Percentiles rank a stretch among this genome's conserved stretches.
These are phyloP conservation scores for Steinernema hermaphroditum DNA, from an alignment of 2,888 invertebrate genomes.

Conservation along the genomic window DNA sequence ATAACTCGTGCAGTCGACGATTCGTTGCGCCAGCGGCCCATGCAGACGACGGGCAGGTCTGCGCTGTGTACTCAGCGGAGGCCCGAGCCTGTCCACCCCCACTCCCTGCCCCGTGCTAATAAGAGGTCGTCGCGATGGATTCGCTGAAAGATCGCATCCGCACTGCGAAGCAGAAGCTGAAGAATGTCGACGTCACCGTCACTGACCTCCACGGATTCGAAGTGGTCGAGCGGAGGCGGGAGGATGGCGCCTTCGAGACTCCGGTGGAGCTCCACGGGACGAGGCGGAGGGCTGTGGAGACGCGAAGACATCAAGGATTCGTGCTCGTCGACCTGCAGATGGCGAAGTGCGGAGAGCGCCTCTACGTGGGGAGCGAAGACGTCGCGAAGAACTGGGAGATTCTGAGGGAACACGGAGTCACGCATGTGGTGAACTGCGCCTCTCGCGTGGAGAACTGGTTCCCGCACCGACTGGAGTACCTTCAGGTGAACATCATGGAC, in stretches of 20 bases:
- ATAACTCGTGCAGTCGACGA: background rate
- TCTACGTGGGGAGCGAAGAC: constrained; percentile 66
- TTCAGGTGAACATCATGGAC: constrained; percentile 66
- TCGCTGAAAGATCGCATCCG: background rate
- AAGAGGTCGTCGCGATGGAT: too few species aligned
- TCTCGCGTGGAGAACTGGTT: constrained; percentile 66
- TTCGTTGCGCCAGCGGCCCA: background rate
- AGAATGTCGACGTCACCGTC: background rate
- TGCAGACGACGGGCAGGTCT: background rate
- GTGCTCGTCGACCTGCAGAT: constrained; percentile 19
- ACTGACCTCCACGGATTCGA: background rate
- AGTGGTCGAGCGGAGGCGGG: background rate
- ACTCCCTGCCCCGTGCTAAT: too few species aligned
- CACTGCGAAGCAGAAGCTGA: background rate
- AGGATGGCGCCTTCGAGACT: background rate
- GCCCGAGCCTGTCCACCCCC: too few species aligned
- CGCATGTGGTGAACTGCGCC: constrained; percentile 69
- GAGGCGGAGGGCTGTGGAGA: background rate
- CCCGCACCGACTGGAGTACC: constrained; percentile 66
- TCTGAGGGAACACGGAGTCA: constrained; percentile 66
- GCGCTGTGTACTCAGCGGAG: background rate
- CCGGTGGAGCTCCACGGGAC: background rate
- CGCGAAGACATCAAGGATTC: constrained; percentile 5
- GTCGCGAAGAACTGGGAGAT: constrained; percentile 67
- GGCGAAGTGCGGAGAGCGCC: constrained; percentile 17